Conservation (phyloP, 2,888 invertebrate genomes). For the Alloplasta piceator region DNA sequence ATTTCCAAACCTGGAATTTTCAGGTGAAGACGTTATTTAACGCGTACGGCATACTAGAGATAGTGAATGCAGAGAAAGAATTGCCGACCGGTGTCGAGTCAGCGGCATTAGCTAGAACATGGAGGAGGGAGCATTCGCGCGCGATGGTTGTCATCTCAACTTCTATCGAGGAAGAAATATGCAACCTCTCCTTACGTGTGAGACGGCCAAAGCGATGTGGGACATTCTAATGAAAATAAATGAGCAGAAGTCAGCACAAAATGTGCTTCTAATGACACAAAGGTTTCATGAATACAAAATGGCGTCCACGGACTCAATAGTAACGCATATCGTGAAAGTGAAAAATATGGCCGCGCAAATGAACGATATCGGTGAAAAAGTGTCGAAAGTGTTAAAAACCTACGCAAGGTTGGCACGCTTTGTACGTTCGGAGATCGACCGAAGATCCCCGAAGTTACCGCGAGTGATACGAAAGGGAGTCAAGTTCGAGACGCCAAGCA, state of each 20-base stretch:
- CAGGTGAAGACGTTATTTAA: conserved; percentile 63
- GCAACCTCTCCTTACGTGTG: conserved; percentile 58
- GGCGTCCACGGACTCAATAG: conserved; percentile 58
- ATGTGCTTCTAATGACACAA: conserved; percentile 60
- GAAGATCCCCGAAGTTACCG: no score
- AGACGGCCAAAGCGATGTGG: conserved; percentile 65
- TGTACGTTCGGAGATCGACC: no score
- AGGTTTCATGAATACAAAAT: conserved; percentile 61
- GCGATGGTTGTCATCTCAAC: conserved; percentile 68
- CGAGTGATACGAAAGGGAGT: no score
- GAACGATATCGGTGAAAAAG: conserved; percentile 59
- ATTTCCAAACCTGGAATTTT: conserved; percentile 70
- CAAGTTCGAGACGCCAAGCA: no score
- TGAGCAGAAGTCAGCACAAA: conserved; percentile 64
- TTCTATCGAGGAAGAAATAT: conserved; percentile 61
- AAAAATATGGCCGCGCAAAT: conserved; percentile 59
- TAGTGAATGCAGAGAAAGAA: conserved; percentile 50
- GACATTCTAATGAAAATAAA: conserved; percentile 59
- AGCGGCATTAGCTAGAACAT: conserved; percentile 46
- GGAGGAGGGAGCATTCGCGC: conserved; percentile 59
- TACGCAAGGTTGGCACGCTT: no score
- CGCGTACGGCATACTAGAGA: conserved; percentile 51
- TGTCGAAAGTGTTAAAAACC: no score
- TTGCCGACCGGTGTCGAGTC: conserved; percentile 39
- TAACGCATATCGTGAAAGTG: conserved; percentile 63